Conservation (phyloP, 2,888 invertebrate genomes). For the Teinopalpus imperialis region DNA sequence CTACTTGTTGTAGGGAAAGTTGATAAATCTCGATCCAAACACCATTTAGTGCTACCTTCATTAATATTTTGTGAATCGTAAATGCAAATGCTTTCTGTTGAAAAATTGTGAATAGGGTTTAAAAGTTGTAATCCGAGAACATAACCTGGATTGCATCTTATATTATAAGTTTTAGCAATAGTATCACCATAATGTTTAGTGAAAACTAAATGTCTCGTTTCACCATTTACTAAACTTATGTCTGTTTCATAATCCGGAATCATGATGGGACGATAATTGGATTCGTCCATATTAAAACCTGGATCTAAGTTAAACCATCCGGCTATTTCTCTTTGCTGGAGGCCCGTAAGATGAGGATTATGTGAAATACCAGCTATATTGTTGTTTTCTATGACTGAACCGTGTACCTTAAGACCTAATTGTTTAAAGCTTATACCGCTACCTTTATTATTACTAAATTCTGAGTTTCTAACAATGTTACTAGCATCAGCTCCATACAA, state of each 20-base stretch:
- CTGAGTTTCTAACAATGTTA: constrained; percentile 91
- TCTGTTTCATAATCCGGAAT: constrained; percentile 85
- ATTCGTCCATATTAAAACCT: constrained; percentile 85
- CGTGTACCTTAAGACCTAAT: constrained; percentile 90
- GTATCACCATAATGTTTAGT: constrained; percentile 83
- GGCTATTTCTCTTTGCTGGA: constrained; percentile 94
- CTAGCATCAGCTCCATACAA: constrained; percentile 92
- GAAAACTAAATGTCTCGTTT: constrained; percentile 91
- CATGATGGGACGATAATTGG: constrained; percentile 87
- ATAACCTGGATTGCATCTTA: constrained; percentile 89
- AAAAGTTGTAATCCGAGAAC: constrained; percentile 94
- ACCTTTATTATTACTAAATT: constrained; percentile 91
- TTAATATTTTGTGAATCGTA: constrained; percentile 88
- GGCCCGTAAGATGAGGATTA: constrained; percentile 91
- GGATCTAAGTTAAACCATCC: constrained; percentile 93
- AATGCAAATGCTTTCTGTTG: constrained; percentile 91
- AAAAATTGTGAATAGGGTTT: constrained; percentile 94
- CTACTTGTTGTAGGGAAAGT: constrained; percentile 95
- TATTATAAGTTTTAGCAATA: constrained; percentile 81
- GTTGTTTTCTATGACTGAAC: constrained; percentile 91
- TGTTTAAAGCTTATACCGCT: constrained; percentile 96
- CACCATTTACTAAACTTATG: constrained; percentile 86
- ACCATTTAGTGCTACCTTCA: constrained; percentile 86
- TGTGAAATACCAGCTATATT: constrained; percentile 94
- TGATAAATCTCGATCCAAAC: constrained; percentile 90